A percentile compares a stretch with the other conserved stretches of the same genome.
Conservation (phyloP, 2,888 invertebrate species). For the Aspidiotus destructor region DNA sequence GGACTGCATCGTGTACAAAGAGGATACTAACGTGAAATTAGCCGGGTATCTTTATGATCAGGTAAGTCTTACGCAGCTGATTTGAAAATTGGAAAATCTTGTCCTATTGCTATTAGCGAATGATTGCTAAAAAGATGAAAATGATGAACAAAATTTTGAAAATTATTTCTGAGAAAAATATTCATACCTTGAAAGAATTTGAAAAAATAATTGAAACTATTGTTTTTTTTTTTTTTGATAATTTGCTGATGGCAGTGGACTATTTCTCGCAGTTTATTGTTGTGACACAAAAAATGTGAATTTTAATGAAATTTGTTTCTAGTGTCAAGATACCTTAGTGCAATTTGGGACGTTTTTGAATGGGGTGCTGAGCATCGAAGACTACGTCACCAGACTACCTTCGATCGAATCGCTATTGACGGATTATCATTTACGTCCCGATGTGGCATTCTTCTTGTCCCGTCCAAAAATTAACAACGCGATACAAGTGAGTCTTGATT, state of each 20-base stretch:
- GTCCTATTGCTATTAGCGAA: not conserved
- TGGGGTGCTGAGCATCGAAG: constrained; percentile 85
- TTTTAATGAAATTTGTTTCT: constrained; percentile 41
- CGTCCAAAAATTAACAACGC: constrained; percentile 80
- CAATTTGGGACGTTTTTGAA: constrained; percentile 96
- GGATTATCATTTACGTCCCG: constrained; percentile 87
- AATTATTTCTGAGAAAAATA: no score
- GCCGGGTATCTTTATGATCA: constrained; percentile 66
- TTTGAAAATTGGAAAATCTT: not conserved
- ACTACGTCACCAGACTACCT: constrained; percentile 81
- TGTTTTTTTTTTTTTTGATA: not conserved
- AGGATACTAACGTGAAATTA: constrained; percentile 65
- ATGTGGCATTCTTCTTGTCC: constrained; percentile 95
- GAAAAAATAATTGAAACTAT: no score
- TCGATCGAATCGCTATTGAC: constrained; percentile 76
- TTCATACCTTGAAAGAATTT: not conserved
- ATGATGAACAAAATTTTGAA: no score
- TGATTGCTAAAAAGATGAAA: no score
- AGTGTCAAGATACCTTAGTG: constrained; percentile 96
- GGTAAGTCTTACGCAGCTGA: constrained; percentile 40
- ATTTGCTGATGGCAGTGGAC: not conserved
- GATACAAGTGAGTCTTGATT: constrained; percentile 56
- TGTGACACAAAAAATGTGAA: not conserved
- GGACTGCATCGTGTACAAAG: constrained; percentile 83
- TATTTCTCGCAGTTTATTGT: not conserved